These are phyloP conservation scores for Atta colombica DNA, from an alignment of 1,140 invertebrate genomes.

Conservation along the genomic window DNA sequence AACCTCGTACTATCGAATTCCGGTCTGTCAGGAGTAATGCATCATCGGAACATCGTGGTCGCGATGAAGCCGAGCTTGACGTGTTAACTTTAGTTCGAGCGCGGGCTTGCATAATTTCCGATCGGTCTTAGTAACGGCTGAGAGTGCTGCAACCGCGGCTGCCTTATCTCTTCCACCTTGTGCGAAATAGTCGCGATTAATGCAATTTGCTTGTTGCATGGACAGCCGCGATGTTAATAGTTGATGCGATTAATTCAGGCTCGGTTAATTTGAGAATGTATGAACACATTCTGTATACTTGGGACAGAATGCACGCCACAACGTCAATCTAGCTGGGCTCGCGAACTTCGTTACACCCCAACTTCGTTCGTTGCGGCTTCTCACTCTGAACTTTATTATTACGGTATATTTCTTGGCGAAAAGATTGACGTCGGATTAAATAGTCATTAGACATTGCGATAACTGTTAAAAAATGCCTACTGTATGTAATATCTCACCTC, in stretches of 20 bases:
- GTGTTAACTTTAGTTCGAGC: conserved; percentile 54
- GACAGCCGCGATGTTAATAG: conserved; percentile 63
- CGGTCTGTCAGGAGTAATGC: conserved; percentile 45
- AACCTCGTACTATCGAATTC: conserved; percentile 53
- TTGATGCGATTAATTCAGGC: conserved; percentile 64
- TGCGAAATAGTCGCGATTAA: conserved; percentile 37
- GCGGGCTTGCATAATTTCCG: conserved; percentile 55
- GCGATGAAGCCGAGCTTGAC: conserved; percentile 37
- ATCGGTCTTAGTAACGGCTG: conserved; percentile 22
- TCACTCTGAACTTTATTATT: neutral
- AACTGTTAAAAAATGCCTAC: neutral
- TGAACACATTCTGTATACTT: conserved; percentile 23
- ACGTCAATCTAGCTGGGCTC: conserved; percentile 20
- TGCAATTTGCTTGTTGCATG: conserved; percentile 43
- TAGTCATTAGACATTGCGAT: neutral
- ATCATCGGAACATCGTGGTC: conserved; percentile 48
- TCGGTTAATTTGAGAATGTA: conserved; percentile 46
- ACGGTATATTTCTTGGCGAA: neutral
- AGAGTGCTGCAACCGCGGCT: neutral
- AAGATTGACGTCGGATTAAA: conserved; percentile 5
- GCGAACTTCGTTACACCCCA: conserved; percentile 9
- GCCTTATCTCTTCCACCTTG: conserved; percentile 48
- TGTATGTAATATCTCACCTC: neutral
- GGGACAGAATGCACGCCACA: neutral
- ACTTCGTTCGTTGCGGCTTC: neutral